phyloP scores from a whole-genome alignment of 1,140 invertebrate species.

The Drosophila sp. region DNA sequence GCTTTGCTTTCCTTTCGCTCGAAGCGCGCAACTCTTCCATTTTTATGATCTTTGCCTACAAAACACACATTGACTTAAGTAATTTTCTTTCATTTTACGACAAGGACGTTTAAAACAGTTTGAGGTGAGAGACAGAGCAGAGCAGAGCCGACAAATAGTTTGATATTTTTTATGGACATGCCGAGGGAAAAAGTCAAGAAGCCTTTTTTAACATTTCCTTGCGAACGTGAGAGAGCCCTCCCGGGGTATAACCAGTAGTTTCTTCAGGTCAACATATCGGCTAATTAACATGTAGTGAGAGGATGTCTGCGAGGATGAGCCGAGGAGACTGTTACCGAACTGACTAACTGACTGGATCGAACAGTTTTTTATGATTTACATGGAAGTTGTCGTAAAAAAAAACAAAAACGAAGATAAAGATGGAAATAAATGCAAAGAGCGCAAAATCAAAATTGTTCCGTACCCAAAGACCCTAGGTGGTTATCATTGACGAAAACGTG shows the following conservation, averaged over 20 bases:
- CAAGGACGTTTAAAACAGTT: constrained; percentile 50
- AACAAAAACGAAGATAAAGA: constrained; percentile 35
- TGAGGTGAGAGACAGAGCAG: constrained; percentile 20
- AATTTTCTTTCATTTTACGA: constrained; percentile 67
- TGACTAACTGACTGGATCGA: constrained; percentile 47
- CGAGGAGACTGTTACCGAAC: constrained; percentile 20
- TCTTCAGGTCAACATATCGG: constrained; percentile 34
- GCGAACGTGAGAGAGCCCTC: constrained; percentile 66
- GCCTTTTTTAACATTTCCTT: constrained; percentile 70
- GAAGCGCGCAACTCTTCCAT: constrained; percentile 44
- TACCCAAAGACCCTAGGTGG: constrained; percentile 45
- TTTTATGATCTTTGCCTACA: constrained; percentile 72
- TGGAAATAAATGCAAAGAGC: constrained; percentile 23
- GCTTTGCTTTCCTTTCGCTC: not conserved
- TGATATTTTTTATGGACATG: constrained; percentile 60
- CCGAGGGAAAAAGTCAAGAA: constrained; percentile 63
- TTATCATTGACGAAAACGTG: constrained; percentile 68
- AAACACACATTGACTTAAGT: constrained; percentile 67
- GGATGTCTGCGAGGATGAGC: constrained; percentile 47
- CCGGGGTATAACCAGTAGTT: constrained; percentile 70
- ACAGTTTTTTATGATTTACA: constrained; percentile 77
- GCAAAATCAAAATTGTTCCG: constrained; percentile 38
- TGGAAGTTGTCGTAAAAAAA: constrained; percentile 67
- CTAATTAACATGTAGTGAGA: constrained; percentile 71
- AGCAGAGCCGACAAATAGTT: constrained; percentile 58